A percentile compares a stretch with the other conserved stretches of the same genome.
Evolutionary conservation across 2,797 vertebrate genomes (phyloP).

Genomic region (Cuculus canorus): DNA sequence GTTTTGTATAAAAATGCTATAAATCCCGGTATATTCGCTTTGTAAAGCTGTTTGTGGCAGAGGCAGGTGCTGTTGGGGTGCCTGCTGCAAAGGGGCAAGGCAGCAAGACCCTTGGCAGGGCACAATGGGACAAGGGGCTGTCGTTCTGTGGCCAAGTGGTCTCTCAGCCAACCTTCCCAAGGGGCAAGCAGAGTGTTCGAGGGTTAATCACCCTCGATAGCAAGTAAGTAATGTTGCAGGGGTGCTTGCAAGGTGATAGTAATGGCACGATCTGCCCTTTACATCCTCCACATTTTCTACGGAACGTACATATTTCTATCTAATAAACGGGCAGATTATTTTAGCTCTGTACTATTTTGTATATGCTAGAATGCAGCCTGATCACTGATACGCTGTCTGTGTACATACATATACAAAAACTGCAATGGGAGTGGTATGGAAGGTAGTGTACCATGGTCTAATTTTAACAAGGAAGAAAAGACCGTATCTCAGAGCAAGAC

Average conservation of each 20-base stretch:
- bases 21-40: fast-evolving
- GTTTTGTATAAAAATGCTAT: conserved; percentile 38
- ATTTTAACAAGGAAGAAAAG: background rate
- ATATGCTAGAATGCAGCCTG: fast-evolving
- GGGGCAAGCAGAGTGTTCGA: fast-evolving
- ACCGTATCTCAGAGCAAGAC: background rate
- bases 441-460: background rate
- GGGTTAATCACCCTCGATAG: background rate
- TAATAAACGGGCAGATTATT: background rate
- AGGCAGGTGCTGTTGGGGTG: background rate
- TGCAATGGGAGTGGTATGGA: background rate
- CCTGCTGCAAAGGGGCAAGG: background rate
- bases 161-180: background rate
- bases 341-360: fast-evolving
- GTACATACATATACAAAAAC: background rate
- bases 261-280: background rate
- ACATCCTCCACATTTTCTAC: background rate
- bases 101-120: background rate
- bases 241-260: fast-evolving
- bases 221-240: fast-evolving
- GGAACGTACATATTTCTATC: background rate
- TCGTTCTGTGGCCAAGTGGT: background rate
- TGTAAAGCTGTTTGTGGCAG: background rate
- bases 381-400: fast-evolving
- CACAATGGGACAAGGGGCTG: background rate